phyloP scores from a whole-genome alignment of 2,797 vertebrate genomes.

The Eptatretus atami region DNA sequence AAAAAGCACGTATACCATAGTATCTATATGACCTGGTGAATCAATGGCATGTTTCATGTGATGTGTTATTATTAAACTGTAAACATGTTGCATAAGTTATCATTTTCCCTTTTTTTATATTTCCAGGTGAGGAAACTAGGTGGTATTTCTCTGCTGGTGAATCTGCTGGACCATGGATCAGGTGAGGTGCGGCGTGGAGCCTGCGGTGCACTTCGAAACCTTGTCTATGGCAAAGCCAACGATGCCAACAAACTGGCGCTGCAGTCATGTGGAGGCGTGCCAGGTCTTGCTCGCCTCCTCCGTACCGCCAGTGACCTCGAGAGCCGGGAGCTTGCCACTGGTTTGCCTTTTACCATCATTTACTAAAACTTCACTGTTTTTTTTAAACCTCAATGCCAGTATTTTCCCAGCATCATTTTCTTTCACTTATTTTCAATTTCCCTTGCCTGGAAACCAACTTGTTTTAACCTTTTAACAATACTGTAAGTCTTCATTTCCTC shows the following conservation, averaged over 20 bases:
- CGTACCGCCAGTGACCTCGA: slow-evolving; percentile 75
- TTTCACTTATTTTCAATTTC: no score
- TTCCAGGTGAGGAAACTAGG: slow-evolving; percentile 71
- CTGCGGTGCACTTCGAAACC: slow-evolving; percentile 71
- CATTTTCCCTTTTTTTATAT: neutral
- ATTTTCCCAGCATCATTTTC: no score
- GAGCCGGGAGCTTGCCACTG: slow-evolving; percentile 88
- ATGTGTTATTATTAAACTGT: no score
- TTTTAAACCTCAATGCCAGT: no score
- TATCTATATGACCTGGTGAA: no score
- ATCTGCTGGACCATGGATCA: slow-evolving; percentile 83
- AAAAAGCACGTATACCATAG: no score
- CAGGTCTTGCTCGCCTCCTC: slow-evolving; percentile 62
- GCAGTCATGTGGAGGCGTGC: slow-evolving; percentile 87
- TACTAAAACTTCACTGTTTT: no score
- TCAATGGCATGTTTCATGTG: no score
- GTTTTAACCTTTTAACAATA: no score
- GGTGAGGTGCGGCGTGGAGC: slow-evolving; percentile 87
- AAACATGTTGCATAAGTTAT: no score
- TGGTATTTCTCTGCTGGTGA: slow-evolving; percentile 72
- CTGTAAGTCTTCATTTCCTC: no score
- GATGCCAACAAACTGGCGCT: slow-evolving; percentile 91
- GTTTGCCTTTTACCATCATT: slow-evolving; percentile 13
- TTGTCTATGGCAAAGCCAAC: slow-evolving; percentile 86
- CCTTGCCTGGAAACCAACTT: no score